Evolutionary conservation across 2,113 vertebrate genomes (phyloP).

Genomic region (Micronisus gabar): DNA sequence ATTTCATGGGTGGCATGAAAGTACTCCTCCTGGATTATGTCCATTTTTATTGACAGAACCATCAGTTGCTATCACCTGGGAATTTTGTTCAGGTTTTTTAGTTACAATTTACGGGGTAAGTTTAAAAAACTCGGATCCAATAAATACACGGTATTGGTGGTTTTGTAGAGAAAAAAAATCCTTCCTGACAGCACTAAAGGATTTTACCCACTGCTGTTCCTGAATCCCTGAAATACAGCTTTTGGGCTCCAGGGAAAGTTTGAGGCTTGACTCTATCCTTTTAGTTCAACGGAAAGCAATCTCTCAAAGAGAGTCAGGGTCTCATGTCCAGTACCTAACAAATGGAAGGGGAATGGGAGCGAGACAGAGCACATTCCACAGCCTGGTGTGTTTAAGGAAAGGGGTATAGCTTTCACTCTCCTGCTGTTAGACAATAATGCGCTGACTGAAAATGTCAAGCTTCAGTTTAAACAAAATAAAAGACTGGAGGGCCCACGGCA

Average conservation of each 20-base stretch:
- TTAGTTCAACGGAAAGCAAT: background rate
- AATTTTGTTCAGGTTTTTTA: background rate
- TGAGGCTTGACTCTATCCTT: background rate
- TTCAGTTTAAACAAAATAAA: constrained; percentile 73
- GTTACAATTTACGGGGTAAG: background rate
- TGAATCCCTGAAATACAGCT: background rate
- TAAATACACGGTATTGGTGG: background rate
- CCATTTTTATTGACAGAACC: background rate
- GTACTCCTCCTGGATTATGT: background rate
- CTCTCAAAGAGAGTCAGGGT: background rate
- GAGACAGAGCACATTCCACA: constrained; percentile 64
- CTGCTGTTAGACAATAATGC: constrained; percentile 68
- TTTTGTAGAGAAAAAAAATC: background rate
- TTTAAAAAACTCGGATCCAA: background rate
- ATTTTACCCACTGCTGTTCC: background rate
- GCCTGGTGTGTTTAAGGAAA: constrained; percentile 67
- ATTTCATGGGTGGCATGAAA: background rate
- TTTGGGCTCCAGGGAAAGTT: background rate
- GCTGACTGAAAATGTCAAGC: constrained; percentile 73
- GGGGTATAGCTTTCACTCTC: constrained; percentile 64
- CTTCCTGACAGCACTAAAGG: background rate
- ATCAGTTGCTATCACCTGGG: background rate
- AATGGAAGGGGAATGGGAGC: constrained; percentile 38
- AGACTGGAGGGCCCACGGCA: constrained; percentile 41
- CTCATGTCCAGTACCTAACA: background rate